Base-by-base conservation (phyloP, 2,888 invertebrate species). In the Terebella lapidaria region DNA sequence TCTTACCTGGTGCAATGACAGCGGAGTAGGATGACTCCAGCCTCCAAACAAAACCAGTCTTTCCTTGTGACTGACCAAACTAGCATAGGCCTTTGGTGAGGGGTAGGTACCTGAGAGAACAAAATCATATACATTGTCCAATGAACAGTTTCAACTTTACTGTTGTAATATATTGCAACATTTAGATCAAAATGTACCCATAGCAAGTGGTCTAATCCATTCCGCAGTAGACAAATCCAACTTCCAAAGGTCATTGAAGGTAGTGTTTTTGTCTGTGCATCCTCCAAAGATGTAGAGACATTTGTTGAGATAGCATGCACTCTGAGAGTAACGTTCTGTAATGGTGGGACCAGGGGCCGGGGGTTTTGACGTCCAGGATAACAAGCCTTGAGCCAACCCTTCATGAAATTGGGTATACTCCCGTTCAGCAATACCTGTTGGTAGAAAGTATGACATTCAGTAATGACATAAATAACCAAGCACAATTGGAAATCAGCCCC, bases 201-300 rank as follows among this genome's bases (percentile, higher is more conserved):
- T 76, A 4, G 80, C 78, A 26, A 81, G 64, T 4, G 79, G 80
- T 42, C 81, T 63, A 22, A 89, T 85, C 95, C 95, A 95, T 69
- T 87, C 85, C 71, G 92, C 84, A 53, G 86, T 88, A 0, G 90
- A 89, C 63, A 96, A 85, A 83, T 96, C 92, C 80, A 96, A 87
- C 66, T 87, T 85, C 96, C 96, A 96, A 30, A 97, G 84, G 83
- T 97, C 96, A 83, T 97, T 96, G 75, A 95, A 95, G 18, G 96
- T 92, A 24, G 96, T 95, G 73, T 90, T 90, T 58, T 91, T 89
- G 42, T 91, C 90, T 15, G 95, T 94, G 72, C 94, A 95, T 4
- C 96, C 96, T 30, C 96, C 96, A 84, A 96, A 95, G 53, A 96
- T 87, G 76, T 91, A 96, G 90, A 96, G 64, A 22, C 56, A 58